These are phyloP conservation scores for Mustela nigripes DNA, from an alignment of 2,113 vertebrate genomes.

Conservation along the genomic window DNA sequence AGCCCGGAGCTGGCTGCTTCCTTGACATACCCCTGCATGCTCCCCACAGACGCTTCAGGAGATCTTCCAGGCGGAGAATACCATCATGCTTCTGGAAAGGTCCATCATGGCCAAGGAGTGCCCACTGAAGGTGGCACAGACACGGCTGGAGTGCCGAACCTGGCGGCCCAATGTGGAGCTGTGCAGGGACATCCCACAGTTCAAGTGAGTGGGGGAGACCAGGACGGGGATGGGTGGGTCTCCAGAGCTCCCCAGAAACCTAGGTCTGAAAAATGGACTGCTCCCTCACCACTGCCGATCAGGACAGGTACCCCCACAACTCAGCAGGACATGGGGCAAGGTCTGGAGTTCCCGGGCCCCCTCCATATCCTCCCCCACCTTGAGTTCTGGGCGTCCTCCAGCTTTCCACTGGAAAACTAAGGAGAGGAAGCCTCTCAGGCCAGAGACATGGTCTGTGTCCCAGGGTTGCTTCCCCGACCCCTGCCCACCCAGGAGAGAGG, in stretches of 20 bases:
- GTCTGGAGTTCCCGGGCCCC: neutral
- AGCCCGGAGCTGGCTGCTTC: neutral
- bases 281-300: accelerated
- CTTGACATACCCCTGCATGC: neutral
- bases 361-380: neutral
- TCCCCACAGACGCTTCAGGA: conserved; percentile 85
- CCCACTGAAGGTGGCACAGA: conserved; percentile 86
- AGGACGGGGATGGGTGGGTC: no score
- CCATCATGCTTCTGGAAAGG: conserved; percentile 84
- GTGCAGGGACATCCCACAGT: conserved; percentile 83
- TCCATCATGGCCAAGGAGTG: conserved; percentile 86
- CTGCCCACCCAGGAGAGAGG: neutral
- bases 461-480: no score
- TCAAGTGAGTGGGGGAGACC: conserved; percentile 80
- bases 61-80: conserved; percentile 88
- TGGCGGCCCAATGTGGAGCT: conserved; percentile 84
- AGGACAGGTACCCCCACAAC: neutral
- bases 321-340: accelerated
- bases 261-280: neutral
- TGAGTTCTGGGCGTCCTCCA: neutral
- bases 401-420: neutral
- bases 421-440: neutral
- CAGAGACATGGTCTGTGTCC: neutral
- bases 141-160: conserved; percentile 82
- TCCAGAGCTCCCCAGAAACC: neutral